Conservation (phyloP, 2,797 vertebrate species). For the Dermochelys coriacea region DNA sequence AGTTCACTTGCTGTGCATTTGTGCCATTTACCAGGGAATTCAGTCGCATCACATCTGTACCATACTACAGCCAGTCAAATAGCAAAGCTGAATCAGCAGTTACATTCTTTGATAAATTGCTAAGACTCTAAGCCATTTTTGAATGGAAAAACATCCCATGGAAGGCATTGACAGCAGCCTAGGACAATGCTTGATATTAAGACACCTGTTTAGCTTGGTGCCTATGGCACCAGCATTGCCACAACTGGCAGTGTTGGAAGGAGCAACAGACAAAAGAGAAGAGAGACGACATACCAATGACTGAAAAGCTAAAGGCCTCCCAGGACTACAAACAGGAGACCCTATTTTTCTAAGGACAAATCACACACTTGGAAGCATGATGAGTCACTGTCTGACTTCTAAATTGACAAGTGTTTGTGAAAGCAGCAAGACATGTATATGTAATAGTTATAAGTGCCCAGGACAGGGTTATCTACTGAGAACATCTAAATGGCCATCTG, state of each 20-base stretch:
- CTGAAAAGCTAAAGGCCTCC: background rate
- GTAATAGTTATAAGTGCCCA: background rate
- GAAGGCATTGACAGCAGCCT: background rate
- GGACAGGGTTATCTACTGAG: background rate
- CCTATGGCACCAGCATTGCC: background rate
- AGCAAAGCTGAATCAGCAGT: background rate
- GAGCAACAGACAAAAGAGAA: background rate
- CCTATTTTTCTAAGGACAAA: background rate
- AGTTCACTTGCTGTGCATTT: background rate
- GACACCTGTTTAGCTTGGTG: background rate
- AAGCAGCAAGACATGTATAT: no score
- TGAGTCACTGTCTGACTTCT: background rate
- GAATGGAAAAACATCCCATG: background rate
- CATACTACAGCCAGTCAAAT: background rate
- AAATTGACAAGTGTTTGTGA: background rate
- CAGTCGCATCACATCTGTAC: background rate
- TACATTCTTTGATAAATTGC: background rate
- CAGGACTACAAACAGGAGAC: background rate
- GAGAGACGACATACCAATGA: background rate
- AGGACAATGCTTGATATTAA: background rate
- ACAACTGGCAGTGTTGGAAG: background rate
- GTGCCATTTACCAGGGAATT: background rate
- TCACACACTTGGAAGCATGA: background rate
- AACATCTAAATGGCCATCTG: background rate
- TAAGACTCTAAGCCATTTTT: background rate